Evolutionary conservation across 2,888 invertebrate species (phyloP), one percentile per base, ranked within the genome.

Genomic region (Petrophora chlorosata): DNA sequence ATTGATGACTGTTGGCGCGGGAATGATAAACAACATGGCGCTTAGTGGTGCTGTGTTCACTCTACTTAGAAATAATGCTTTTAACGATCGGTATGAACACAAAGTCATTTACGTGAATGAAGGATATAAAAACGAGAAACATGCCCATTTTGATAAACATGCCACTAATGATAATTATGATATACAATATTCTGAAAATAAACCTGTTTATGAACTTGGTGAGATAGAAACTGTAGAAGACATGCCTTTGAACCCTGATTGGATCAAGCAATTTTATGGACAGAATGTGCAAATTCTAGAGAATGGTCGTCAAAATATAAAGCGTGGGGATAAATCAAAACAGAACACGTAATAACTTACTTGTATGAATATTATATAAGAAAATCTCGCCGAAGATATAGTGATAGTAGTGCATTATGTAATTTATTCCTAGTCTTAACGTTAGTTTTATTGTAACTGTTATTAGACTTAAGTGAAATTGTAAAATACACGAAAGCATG

Each of bases 11-110:
- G 79, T 93, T 17, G 85, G 90, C 33, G 91, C 92, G 0, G 91
- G 91, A 0, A 85, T 94, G 73, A 78, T 94, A 33, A 94, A 94
- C 73, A 93, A 94, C 59, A 92, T 94, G 85, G 94, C 94, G 0
- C 87, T 94, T 25, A 83, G 91, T 15, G 92, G 93, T 0, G 93
- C 94, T 0, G 71, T 93, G 10, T 91, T 92, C 61, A 87, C 91
- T 2, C 67, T 93, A 3, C 74, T 93, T 2, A 82, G 93, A 53
- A 92, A 92, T 60, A 92, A 92, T 60, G 91, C 92, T 0, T 93
- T 93, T 59, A 80, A 78, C 34, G 92, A 93, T 47, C 79, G 76
- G 33, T 86, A 90, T 47, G 75, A 86, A 4, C 91, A 92, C 40
- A 92, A 91, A 68, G 79, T 93, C 0, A 73, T 93, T 12, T 93